Evolutionary conservation across 1,140 invertebrate species (phyloP).

Genomic region (Calosoma granatense): DNA sequence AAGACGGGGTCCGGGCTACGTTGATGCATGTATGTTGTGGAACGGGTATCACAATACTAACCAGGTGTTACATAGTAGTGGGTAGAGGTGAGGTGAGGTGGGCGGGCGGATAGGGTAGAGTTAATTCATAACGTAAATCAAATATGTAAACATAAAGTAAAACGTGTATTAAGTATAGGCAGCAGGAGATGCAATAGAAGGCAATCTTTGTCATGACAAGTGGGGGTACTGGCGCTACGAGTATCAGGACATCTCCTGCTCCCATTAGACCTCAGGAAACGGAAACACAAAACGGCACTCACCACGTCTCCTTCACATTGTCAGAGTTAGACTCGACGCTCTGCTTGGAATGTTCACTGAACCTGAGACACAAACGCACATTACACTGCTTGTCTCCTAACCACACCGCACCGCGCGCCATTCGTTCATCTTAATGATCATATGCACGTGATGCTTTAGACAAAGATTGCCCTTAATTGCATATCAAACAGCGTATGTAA

Average conservation of each 20-base stretch:
- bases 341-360: conserved; percentile 3
- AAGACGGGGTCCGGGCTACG: not conserved
- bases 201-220: conserved; percentile 7
- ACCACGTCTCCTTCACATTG: not conserved
- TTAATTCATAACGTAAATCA: not conserved
- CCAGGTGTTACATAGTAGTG: not conserved
- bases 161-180: not conserved
- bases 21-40: not conserved
- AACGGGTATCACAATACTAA: not conserved
- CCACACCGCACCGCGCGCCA: not conserved
- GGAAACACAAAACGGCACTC: conserved; percentile 5
- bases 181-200: conserved; percentile 3
- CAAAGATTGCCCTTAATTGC: not conserved
- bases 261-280: conserved; percentile 3
- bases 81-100: not conserved
- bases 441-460: not conserved
- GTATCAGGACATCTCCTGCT: not conserved
- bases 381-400: not conserved
- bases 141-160: not conserved
- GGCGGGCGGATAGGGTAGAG: not conserved
- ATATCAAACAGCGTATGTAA: not conserved
- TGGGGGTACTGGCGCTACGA: conserved; percentile 6
- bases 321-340: conserved; percentile 6
- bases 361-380: conserved; percentile 6
- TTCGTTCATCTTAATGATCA: not conserved